Base-by-base conservation (phyloP, 2,113 vertebrate genomes). In the Ploceus nigricollis region DNA sequence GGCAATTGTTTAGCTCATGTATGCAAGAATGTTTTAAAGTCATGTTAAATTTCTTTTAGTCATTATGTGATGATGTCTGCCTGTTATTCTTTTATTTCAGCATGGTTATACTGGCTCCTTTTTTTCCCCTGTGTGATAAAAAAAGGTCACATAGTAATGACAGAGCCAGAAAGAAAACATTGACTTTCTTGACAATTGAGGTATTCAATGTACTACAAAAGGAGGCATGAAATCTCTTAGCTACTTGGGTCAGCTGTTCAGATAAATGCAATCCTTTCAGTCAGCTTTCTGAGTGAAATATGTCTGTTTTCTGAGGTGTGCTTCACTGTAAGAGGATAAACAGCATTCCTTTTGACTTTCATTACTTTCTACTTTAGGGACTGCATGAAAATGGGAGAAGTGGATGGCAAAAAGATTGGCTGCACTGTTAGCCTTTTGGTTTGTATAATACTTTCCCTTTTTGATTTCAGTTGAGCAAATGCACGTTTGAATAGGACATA, bases 381-480 rank as follows among this genome's bases (percentile, higher is more conserved):
- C 96, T 99, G 99, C 88, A 99, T 99, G 99, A 99, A 99, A 96
- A 98, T 99, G 96, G 99, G 99, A 47, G 99, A 99, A 97, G 99
- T 99, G 53, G 99, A 99, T 87, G 99, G 99, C 68, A 99, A 99
- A 96, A 99, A 99, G 98, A 99, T 99, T 75, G 99, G 99, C 93
- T 99, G 99, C 89, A 99, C 99, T 11, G 99, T 99, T 96, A 99
- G 99, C 97, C 98, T 99, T 63, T 97, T 99, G 99, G 99, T 99
- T 95, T 96, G 99, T 98, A 96, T 75, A 44, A n/a, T 45, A 33
- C 39, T 37, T 92, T 48, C 33, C 44, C 11, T 58, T 90, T 80
- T 57, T 47, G 1, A n/a, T 60, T 82, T 80, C 47, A 81, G 6
- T 50, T 77, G 39, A 85, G 31, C 39, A 82, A 64, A 31, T 73